These are phyloP conservation scores for Leucania comma DNA, from an alignment of 2,888 invertebrate genomes.

Conservation along the genomic window DNA sequence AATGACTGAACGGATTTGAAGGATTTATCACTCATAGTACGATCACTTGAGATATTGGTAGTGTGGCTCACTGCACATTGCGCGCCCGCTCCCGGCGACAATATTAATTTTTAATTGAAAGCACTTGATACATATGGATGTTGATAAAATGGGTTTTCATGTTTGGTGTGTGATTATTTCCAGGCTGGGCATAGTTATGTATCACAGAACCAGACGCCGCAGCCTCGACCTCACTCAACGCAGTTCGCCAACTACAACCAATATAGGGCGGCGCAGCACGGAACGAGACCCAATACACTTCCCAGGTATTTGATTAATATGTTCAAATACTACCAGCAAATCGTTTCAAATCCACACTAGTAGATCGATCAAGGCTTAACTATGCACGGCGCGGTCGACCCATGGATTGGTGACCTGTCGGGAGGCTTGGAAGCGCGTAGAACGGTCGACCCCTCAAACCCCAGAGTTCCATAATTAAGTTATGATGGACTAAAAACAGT, in stretches of 20 bases:
- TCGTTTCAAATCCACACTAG: background rate
- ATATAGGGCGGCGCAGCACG: slow-evolving; percentile 82
- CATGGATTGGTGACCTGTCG: background rate
- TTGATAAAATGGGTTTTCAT: background rate
- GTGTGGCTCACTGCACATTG: background rate
- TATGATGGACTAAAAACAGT: background rate
- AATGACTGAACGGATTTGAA: background rate
- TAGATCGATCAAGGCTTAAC: background rate
- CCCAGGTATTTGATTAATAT: slow-evolving; percentile 75
- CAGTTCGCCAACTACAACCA: slow-evolving; percentile 81
- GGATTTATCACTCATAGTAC: background rate
- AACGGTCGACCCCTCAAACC: background rate
- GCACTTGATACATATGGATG: background rate
- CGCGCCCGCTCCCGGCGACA: background rate
- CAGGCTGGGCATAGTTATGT: slow-evolving; percentile 85
- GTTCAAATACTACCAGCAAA: background rate
- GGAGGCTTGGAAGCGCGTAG: background rate
- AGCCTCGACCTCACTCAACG: slow-evolving; percentile 71
- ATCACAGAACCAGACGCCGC: slow-evolving; percentile 80
- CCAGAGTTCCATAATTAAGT: background rate
- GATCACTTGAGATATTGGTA: background rate
- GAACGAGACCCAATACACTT: slow-evolving; percentile 82
- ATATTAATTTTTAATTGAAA: background rate
- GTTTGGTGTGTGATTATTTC: slow-evolving; percentile 59
- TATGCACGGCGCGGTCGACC: background rate